These are phyloP conservation scores for Ornithoptera alexandrae DNA, from an alignment of 2,888 invertebrate genomes.

Conservation along the genomic window DNA sequence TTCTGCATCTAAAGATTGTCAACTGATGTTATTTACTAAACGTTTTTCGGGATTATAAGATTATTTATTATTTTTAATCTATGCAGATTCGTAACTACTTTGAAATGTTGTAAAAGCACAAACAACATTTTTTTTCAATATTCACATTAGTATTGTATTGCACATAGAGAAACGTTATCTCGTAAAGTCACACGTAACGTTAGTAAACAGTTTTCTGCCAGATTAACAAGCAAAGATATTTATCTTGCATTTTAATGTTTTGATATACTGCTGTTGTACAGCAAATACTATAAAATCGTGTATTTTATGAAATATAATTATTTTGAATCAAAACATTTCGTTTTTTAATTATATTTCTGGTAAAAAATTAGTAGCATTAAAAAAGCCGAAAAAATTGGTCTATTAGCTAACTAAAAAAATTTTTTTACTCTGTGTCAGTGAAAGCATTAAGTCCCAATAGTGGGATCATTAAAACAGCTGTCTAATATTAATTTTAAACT, in stretches of 20 bases:
- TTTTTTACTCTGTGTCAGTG: too few relatives aligned
- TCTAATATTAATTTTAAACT: too few relatives aligned
- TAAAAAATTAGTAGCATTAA: not conserved
- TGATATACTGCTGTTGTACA: conserved; percentile 17
- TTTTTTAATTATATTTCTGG: not conserved
- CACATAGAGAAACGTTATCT: conserved; percentile 20
- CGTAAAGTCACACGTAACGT: conserved; percentile 22
- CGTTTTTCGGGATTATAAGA: too few relatives aligned
- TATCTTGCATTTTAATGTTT: conserved; percentile 21
- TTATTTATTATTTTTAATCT: not conserved
- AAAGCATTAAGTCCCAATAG: too few relatives aligned
- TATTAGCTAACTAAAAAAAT: too few relatives aligned
- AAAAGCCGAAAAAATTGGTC: too few relatives aligned
- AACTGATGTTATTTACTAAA: too few relatives aligned
- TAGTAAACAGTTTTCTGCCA: conserved; percentile 27
- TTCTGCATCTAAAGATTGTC: too few relatives aligned
- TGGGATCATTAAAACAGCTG: too few relatives aligned
- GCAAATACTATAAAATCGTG: conserved; percentile 16
- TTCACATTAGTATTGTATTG: not conserved
- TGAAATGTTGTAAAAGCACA: not conserved
- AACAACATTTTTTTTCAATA: not conserved
- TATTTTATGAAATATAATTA: not conserved
- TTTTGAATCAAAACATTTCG: not conserved
- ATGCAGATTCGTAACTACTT: not conserved
- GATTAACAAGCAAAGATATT: conserved; percentile 23